Conservation (phyloP, 2,113 vertebrate species). For the Callionymus lyra region DNA sequence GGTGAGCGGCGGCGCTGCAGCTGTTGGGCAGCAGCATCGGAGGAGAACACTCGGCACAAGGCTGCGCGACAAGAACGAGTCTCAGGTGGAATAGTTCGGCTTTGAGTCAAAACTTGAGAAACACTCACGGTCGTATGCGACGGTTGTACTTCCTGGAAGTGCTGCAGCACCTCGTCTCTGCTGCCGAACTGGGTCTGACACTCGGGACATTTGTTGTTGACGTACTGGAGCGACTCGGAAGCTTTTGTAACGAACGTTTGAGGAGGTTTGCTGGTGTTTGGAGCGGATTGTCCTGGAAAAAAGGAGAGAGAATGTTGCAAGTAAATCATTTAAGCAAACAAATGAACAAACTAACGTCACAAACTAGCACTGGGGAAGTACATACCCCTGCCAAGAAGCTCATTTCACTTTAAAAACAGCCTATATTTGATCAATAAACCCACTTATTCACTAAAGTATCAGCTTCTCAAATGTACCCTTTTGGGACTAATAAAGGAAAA, state of each 20-base stretch:
- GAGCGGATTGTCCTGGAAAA: conserved; percentile 14
- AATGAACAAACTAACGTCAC: not conserved
- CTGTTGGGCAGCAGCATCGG: conserved; percentile 83
- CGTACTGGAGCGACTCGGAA: conserved; percentile 58
- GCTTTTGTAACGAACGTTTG: conserved; percentile 39
- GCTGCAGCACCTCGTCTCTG: conserved; percentile 75
- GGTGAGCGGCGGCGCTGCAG: conserved; percentile 83
- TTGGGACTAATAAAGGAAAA: too few relatives aligned
- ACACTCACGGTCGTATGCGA: conserved; percentile 54
- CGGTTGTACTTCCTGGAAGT: conserved; percentile 77
- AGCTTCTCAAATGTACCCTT: too few relatives aligned
- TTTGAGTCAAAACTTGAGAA: not conserved
- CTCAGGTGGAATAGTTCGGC: not conserved
- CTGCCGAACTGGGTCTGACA: conserved; percentile 80
- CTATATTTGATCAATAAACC: too few relatives aligned
- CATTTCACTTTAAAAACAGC: too few relatives aligned
- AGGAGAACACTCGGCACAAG: conserved; percentile 78
- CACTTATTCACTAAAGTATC: too few relatives aligned
- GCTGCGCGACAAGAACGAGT: conserved; percentile 44
- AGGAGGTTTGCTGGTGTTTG: conserved; percentile 25
- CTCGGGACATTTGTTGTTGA: conserved; percentile 79
- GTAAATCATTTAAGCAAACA: conserved; percentile 34
- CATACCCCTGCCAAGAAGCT: not conserved
- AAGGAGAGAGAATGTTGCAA: conserved; percentile 19
- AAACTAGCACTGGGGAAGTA: too few relatives aligned